phyloP scores from a whole-genome alignment of 2,797 vertebrate genomes.

The Rhinoraja longicauda region DNA sequence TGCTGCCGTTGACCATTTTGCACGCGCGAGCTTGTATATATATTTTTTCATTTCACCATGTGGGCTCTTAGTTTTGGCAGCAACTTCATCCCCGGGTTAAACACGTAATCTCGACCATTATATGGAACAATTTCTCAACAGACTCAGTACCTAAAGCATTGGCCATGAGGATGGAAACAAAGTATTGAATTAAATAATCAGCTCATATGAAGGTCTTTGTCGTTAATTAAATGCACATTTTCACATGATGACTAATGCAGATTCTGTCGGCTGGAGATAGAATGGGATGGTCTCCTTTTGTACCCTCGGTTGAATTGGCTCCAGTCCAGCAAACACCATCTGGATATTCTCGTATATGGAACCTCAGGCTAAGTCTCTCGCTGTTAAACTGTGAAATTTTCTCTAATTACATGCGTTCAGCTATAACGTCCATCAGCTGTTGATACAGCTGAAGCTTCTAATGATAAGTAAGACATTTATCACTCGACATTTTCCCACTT shows the following conservation, averaged over 20 bases:
- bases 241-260: not conserved
- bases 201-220: not conserved
- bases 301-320: not conserved
- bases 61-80: not conserved
- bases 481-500: not conserved
- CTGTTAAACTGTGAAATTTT: constrained; percentile 24
- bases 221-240: not conserved
- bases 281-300: not conserved
- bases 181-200: constrained; percentile 9
- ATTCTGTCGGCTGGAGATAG: not conserved
- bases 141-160: not conserved
- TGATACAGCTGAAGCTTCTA: not conserved
- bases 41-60: not conserved
- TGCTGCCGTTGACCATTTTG: not conserved
- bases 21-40: not conserved
- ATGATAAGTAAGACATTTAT: not conserved
- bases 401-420: constrained; percentile 22
- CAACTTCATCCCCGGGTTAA: not conserved
- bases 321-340: not conserved
- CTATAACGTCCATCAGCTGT: constrained; percentile 5
- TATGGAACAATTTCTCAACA: not conserved
- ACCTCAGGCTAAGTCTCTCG: not conserved
- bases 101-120: not conserved
- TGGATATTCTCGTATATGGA: not conserved
- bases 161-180: not conserved